A percentile compares a stretch with the other conserved stretches of the same genome.
These are phyloP conservation scores for Axis porcinus DNA, from an alignment of 2,113 vertebrate species.

Conservation along the genomic window DNA sequence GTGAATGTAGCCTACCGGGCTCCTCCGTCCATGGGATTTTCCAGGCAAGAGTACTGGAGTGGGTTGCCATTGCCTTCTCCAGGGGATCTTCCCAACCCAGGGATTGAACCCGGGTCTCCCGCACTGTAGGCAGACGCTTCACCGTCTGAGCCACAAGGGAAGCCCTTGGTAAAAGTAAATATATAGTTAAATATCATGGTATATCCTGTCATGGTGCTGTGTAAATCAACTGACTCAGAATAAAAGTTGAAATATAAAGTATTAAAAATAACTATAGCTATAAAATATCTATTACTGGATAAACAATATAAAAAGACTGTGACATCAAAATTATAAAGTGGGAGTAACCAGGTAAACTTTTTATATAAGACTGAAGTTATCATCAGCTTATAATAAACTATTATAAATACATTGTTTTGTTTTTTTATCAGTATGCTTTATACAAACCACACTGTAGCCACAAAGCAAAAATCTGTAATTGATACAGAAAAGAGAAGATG, in stretches of 20 bases:
- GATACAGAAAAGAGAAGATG: not conserved
- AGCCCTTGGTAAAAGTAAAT: not conserved
- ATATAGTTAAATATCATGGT: not conserved
- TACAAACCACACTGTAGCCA: not conserved
- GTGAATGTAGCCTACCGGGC: rapidly evolving
- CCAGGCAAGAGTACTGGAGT: not conserved
- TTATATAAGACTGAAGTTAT: not conserved
- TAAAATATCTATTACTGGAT: not conserved
- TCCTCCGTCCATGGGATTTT: not conserved
- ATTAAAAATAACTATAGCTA: not conserved
- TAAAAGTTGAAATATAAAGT: not conserved
- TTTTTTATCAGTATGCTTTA: not conserved
- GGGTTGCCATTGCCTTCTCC: not conserved
- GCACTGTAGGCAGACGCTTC: rapidly evolving
- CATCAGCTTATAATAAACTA: not conserved
- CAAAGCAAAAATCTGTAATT: not conserved
- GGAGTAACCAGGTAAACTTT: not conserved
- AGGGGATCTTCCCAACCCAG: not conserved
- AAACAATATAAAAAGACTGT: not conserved
- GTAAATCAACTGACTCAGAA: not conserved
- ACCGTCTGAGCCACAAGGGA: not conserved
- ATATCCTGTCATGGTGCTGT: not conserved
- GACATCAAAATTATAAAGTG: not conserved
- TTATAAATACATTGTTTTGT: not conserved
- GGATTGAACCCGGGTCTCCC: not conserved